Conservation (phyloP, 1,140 invertebrate species). For the Saxidomus purpurata region DNA sequence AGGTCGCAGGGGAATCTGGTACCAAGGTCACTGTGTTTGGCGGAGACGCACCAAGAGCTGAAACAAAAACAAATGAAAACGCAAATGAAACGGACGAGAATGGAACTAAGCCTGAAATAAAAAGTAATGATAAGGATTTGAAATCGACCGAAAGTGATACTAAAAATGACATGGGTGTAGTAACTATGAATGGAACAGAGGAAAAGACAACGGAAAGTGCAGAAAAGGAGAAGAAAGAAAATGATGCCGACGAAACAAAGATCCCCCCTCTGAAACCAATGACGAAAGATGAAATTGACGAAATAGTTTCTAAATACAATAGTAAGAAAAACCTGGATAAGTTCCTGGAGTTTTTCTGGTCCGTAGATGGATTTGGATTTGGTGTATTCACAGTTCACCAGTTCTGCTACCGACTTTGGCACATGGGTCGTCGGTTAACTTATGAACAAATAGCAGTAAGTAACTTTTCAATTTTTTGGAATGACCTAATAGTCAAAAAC, state of each 20-base stretch:
- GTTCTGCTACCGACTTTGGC: not conserved
- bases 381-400: constrained; percentile 41
- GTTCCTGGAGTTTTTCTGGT: constrained; percentile 47
- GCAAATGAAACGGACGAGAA: not conserved
- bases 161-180: too few relatives aligned
- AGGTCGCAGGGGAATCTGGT: constrained; percentile 9
- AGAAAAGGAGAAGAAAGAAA: not conserved
- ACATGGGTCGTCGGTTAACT: not conserved
- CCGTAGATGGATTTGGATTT: constrained; percentile 10
- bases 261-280: not conserved
- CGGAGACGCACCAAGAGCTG: not conserved
- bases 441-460: not conserved
- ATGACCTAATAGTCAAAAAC: too few relatives aligned
- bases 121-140: too few relatives aligned
- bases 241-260: not conserved
- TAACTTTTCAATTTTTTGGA: not conserved
- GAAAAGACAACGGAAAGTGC: not conserved
- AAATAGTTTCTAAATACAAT: constrained; percentile 8
- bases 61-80: not conserved
- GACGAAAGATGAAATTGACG: constrained; percentile 42
- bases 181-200: too few relatives aligned
- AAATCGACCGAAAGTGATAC: too few relatives aligned
- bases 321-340: constrained; percentile 30
- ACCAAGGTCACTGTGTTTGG: constrained; percentile 25
- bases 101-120: too few relatives aligned